Evolutionary conservation across 2,888 invertebrate genomes (phyloP).

Genomic region (Cataglyphis albicans): DNA sequence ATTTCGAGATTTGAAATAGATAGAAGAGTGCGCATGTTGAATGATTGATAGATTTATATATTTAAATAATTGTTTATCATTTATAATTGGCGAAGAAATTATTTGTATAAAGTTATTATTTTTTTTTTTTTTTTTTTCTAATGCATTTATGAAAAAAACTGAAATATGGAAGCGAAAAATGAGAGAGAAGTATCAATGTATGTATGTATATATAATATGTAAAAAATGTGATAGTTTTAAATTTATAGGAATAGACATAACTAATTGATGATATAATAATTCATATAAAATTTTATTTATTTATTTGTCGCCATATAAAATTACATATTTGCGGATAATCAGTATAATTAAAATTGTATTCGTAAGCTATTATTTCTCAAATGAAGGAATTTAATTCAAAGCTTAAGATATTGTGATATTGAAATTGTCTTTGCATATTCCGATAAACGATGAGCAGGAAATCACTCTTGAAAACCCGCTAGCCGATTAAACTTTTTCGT

Average conservation of each 20-base stretch:
- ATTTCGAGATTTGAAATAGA: background rate
- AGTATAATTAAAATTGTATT: background rate
- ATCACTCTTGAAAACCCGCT: conserved; percentile 12
- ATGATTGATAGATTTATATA: background rate
- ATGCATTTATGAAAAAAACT: background rate
- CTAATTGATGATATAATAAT: background rate
- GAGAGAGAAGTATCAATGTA: background rate
- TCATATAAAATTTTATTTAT: background rate
- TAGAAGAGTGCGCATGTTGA: background rate
- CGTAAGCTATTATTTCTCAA: background rate
- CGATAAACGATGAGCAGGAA: conserved; percentile 40
- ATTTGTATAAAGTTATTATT: background rate
- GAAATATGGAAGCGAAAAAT: background rate
- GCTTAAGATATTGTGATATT: background rate
- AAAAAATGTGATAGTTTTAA: background rate
- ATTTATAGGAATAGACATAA: background rate
- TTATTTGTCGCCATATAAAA: background rate
- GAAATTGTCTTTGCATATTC: background rate
- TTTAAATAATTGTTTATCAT: background rate
- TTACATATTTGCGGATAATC: background rate
- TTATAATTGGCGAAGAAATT: background rate
- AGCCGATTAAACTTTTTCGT: conserved; percentile 50
- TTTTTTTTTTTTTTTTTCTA: background rate
- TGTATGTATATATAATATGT: background rate
- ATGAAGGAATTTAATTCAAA: conserved; percentile 13